Evolutionary conservation across 2,888 invertebrate species (phyloP).

Genomic region (Gymnoscelis rufifasciata): DNA sequence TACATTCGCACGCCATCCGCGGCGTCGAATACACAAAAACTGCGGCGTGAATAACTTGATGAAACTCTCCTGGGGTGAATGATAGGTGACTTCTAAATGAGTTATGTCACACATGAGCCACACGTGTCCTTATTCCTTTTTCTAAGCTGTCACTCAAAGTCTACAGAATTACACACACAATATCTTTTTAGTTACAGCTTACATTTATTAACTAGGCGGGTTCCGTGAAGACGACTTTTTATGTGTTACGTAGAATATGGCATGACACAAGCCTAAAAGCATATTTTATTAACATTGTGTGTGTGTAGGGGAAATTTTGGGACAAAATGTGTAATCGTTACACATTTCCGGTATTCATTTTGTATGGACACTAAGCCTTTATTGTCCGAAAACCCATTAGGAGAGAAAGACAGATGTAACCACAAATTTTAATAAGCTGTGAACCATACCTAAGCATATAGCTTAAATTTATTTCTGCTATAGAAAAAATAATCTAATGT

Average conservation of each 20-base stretch:
- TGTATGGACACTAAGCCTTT: too few species aligned
- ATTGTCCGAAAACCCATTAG: too few species aligned
- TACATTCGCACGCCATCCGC: conserved; percentile 4
- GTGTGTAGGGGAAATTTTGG: not conserved
- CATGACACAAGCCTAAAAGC: too few species aligned
- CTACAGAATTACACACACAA: conserved; percentile 14
- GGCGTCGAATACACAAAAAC: conserved; percentile 14
- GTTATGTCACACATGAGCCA: conserved; percentile 27
- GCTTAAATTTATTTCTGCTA: too few species aligned
- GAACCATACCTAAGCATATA: too few species aligned
- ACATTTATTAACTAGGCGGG: conserved; percentile 5
- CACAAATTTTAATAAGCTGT: too few species aligned
- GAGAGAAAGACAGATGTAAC: too few species aligned
- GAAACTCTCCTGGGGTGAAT: conserved; percentile 24
- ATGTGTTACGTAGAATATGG: too few species aligned
- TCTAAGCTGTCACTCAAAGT: conserved; percentile 27
- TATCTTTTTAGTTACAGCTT: conserved; percentile 7
- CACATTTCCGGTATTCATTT: not conserved
- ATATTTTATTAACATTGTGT: too few species aligned
- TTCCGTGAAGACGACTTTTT: too few species aligned
- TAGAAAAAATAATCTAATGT: too few species aligned
- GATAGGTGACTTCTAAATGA: conserved; percentile 25
- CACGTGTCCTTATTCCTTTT: conserved; percentile 27
- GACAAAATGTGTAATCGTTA: too few species aligned
- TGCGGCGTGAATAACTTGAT: conserved; percentile 14